Evolutionary conservation across 2,113 vertebrate genomes (phyloP), one percentile per base, ranked within the genome.

Genomic region (Neogale vison): DNA sequence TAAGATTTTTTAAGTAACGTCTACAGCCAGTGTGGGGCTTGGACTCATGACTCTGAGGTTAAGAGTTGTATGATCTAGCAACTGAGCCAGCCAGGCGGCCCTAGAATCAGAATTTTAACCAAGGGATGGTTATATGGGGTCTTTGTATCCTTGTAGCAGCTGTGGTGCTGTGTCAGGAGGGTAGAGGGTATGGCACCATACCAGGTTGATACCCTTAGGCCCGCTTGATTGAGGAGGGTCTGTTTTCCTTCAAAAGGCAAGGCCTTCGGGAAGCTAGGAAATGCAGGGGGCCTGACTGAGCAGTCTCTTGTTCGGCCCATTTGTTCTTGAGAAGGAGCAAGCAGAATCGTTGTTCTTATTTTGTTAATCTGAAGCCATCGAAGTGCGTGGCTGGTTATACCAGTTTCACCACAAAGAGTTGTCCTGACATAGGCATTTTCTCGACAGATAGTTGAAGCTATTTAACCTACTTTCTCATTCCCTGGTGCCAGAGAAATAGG

Each of bases 331-430:
- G 86, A 47, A 77, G 34, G 23, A 39, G 6, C 83, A 4, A 81
- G 84, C 26, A 96, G 47, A 94, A 50, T 88, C 50, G 71, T 89
- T 1, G 34, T 77, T 90, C 55, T 88, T 59, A 96, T 7, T 59
- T 95, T 97, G 97, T 96, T 92, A 63, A 6, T 83, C 96, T 86
- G 39, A 79, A 97, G 88, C 96, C 95, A 36, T 7, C 71, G 57
- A 82, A 93, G 74, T 72, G 23, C 50, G 7, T 74, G 96, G 81
- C 96, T 97, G 10, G 94, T 26, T 31, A 89, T 98, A 98, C 98
- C 97, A 98, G 98, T 98, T 98, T 98, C 87, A 87, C 96, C 20
- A 12, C 97, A 96, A 71, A 93, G 97, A 97, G 97, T 17, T 98
- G 74, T 69, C 77, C 72, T 97, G 97, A 98, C 96, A 97, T 96